Evolutionary conservation across 2,888 invertebrate genomes (phyloP), one percentile per base, ranked within the genome.

Genomic region (Chironomus tentans): DNA sequence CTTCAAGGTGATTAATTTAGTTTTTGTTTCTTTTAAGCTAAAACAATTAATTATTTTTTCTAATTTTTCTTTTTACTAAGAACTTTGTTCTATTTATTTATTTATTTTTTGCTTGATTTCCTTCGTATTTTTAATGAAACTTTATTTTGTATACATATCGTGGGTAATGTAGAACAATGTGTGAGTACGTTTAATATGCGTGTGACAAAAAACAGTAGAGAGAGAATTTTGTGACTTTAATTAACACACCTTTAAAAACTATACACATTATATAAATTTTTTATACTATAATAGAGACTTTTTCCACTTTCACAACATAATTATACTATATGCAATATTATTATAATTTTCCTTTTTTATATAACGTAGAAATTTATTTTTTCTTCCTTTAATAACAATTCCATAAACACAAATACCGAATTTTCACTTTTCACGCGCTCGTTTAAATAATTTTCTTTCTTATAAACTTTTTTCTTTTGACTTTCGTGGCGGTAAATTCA

Each of bases 241-340:
- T 56, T 56, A 15, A 56, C 56, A 56, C 56, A 56, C 56, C 18
- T 56, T 56, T 15, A 56, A 56, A 38, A 10, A 38, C 38, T 38
- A 38, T 38, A 56, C 56, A 56, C 50, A 18, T 56, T 50, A 28
- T 38, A 62, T 28, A 61, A 61, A 21, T 65, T 65, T 56, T 56
- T 56, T 56, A 15, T 56, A 15, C 56, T 56, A n/a, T 56, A 15
- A n/a, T n/a, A n/a, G n/a, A n/a, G n/a, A n/a, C n/a, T n/a, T n/a
- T 18, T 56, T 56, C 18, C 65, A 65, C 65, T 65, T 38, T 65
- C 65, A 65, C 65, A 65, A 65, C 65, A 65, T 65, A 65, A 65
- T 65, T 65, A 65, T 65, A 22, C 65, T 65, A 65, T 65, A 65
- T 24, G 18, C 56, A 56, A 15, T 65, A 21, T 65, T 65, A 65